phyloP scores from a whole-genome alignment of 2,797 vertebrate genomes.

The Myripristis murdjan region DNA sequence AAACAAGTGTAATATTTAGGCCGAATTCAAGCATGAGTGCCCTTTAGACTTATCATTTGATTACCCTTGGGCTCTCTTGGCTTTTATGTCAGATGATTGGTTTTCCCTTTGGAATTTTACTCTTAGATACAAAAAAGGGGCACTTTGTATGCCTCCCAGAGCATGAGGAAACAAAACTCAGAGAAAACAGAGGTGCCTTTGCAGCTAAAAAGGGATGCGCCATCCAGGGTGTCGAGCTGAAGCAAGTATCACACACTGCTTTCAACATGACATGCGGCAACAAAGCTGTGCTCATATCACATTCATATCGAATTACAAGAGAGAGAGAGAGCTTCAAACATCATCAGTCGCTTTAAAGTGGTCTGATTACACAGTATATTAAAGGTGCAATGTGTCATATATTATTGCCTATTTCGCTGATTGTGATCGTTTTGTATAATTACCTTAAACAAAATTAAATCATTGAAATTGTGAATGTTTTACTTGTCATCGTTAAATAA shows the following conservation, averaged over 20 bases:
- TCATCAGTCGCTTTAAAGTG: too few relatives aligned
- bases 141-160: too few relatives aligned
- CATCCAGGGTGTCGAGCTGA: not conserved
- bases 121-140: not conserved
- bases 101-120: constrained; percentile 21
- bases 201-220: constrained; percentile 20
- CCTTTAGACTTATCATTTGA: constrained; percentile 43
- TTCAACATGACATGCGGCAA: constrained; percentile 1
- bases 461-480: too few relatives aligned
- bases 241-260: not conserved
- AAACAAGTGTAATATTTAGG: constrained; percentile 16
- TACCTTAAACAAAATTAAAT: too few relatives aligned
- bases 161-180: too few relatives aligned
- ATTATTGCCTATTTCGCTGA: too few relatives aligned
- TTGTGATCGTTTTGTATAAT: too few relatives aligned
- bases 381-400: too few relatives aligned
- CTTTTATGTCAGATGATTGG: constrained; percentile 8
- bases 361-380: too few relatives aligned
- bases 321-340: too few relatives aligned
- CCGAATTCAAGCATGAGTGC: constrained; percentile 14
- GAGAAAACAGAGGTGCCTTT: constrained; percentile 9
- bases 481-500: too few relatives aligned
- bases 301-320: too few relatives aligned
- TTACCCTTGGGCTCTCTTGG: not conserved
- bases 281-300: not conserved